phyloP scores from a whole-genome alignment of 2,888 invertebrate genomes.

The Notodonta ziczac region DNA sequence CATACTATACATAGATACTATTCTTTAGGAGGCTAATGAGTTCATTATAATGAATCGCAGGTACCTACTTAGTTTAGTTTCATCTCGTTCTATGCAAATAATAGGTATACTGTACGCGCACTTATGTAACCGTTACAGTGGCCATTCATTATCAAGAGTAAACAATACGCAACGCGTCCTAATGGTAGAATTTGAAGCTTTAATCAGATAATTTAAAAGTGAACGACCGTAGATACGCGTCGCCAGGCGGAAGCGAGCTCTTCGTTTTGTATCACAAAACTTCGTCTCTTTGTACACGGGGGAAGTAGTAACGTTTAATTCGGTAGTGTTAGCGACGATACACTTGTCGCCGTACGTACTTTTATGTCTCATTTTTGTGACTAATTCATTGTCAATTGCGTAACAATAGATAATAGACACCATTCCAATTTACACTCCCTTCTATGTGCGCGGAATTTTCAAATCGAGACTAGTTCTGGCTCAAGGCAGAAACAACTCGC shows the following conservation, averaged over 20 bases:
- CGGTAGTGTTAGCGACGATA: constrained; percentile 1
- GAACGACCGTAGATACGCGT: constrained; percentile 25
- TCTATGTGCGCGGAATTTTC: not conserved
- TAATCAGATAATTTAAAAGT: constrained; percentile 15
- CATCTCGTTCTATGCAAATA: not conserved
- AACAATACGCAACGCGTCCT: not conserved
- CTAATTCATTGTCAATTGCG: constrained; percentile 2
- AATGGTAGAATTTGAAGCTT: constrained; percentile 4
- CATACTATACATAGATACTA: not conserved
- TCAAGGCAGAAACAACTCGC: not conserved
- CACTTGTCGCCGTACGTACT: constrained; percentile 1
- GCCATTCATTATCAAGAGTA: not conserved
- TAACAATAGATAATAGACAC: not conserved
- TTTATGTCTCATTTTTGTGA: constrained; percentile 4
- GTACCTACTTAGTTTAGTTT: not conserved
- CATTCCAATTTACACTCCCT: not conserved
- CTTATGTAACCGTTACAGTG: not conserved
- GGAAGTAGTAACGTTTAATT: constrained; percentile 7
- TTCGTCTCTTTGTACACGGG: constrained; percentile 19
- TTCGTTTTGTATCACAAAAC: constrained; percentile 30
- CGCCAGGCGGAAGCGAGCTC: constrained; percentile 21
- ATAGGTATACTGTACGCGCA: not conserved
- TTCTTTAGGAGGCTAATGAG: not conserved
- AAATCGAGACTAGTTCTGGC: not conserved
- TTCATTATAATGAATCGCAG: not conserved